Percentiles rank a stretch among this genome's conserved stretches.
These are phyloP conservation scores for Cercocebus atys DNA, from an alignment of 2,113 vertebrate genomes.

Conservation along the genomic window DNA sequence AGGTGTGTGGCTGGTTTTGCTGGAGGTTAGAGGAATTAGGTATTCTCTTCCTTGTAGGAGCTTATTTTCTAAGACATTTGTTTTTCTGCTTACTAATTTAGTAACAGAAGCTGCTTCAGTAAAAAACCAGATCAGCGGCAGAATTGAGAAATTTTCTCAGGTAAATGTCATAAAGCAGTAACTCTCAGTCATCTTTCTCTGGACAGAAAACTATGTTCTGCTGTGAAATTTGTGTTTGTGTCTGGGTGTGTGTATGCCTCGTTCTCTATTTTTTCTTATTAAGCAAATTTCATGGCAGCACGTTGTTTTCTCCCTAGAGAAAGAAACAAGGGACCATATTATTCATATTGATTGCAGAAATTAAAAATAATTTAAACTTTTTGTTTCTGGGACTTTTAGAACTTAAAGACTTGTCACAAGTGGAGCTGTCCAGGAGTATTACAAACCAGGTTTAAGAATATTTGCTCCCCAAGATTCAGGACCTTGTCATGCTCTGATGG, in stretches of 20 bases:
- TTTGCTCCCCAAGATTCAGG: constrained; percentile 6
- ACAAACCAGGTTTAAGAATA: background rate
- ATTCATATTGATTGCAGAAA: background rate
- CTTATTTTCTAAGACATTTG: constrained; percentile 11
- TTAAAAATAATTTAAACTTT: background rate
- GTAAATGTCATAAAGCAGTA: background rate
- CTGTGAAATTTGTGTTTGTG: background rate
- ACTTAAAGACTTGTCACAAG: background rate
- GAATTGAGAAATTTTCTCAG: background rate
- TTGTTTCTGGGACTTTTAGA: background rate
- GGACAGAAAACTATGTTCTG: background rate
- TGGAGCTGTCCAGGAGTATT: background rate
- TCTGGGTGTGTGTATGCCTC: background rate
- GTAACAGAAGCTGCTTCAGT: background rate
- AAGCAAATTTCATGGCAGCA: constrained; percentile 1
- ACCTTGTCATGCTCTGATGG: background rate
- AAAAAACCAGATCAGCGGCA: background rate
- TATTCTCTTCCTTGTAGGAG: background rate
- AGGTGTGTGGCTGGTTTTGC: background rate
- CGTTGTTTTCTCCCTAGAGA: background rate
- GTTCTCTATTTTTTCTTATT: background rate
- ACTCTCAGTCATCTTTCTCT: background rate
- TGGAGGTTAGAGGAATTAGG: background rate
- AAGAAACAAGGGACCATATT: background rate
- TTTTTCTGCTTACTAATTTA: background rate